Conservation (phyloP, 2,888 invertebrate species). For the Phengaris alcon region DNA sequence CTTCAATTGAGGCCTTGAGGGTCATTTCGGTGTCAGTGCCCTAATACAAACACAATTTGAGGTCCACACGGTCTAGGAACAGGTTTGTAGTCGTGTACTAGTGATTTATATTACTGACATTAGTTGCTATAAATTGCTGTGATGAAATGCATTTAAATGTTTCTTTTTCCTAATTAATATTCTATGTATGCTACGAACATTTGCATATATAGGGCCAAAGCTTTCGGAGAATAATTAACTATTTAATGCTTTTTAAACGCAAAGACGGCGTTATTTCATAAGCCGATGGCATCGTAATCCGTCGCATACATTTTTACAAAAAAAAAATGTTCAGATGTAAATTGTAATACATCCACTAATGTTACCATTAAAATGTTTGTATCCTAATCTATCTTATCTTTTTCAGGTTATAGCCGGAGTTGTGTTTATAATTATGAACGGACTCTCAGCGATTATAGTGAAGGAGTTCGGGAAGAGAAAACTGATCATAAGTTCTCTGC, state of each 20-base stretch:
- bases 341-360: no score
- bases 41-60: not conserved
- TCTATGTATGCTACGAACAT: no score
- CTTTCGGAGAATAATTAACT: no score
- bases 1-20: slow-evolving; percentile 5
- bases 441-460: slow-evolving; percentile 60
- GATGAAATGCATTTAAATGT: not conserved
- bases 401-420: slow-evolving; percentile 63
- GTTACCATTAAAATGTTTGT: no score
- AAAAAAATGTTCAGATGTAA: no score
- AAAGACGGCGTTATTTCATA: no score
- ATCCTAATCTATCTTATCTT: not conserved
- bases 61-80: not conserved
- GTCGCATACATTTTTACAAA: no score
- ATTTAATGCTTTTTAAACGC: no score
- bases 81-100: not conserved
- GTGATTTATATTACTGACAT: not conserved
- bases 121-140: not conserved
- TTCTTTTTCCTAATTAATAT: no score
- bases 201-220: no score
- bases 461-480: slow-evolving; percentile 66
- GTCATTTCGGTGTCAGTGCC: slow-evolving; percentile 11
- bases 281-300: no score
- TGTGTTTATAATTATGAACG: slow-evolving; percentile 57
- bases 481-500: slow-evolving; percentile 56